Percentiles rank a stretch among this genome's conserved stretches.
Evolutionary conservation across 1,140 invertebrate genomes (phyloP).

Genomic region (Theocolax elegans): DNA sequence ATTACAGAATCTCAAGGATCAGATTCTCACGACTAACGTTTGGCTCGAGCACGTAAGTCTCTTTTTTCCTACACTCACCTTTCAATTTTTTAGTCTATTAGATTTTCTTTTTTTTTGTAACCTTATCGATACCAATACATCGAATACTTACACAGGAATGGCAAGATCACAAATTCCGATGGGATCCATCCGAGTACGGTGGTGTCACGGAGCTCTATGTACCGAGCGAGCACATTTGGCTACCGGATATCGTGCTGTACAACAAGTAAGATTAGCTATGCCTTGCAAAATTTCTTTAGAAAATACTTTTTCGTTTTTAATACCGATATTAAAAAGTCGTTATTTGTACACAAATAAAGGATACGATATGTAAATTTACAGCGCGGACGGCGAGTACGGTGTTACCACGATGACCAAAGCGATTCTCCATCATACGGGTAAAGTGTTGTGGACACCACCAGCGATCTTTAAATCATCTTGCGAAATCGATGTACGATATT

Average conservation of each 20-base stretch:
- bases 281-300: too few species aligned
- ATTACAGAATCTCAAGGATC: constrained; percentile 93
- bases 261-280: constrained; percentile 82
- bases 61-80: too few species aligned
- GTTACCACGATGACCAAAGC: constrained; percentile 98
- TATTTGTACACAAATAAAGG: too few species aligned
- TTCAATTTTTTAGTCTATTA: too few species aligned
- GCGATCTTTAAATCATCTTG: constrained; percentile 99
- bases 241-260: constrained; percentile 96
- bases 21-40: constrained; percentile 95
- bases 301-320: too few species aligned
- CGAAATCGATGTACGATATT: constrained; percentile 95
- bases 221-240: constrained; percentile 92
- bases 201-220: constrained; percentile 93
- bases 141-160: constrained; percentile 77
- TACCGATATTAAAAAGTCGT: too few species aligned
- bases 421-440: constrained; percentile 88
- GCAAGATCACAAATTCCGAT: constrained; percentile 96
- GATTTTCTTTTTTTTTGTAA: too few species aligned
- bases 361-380: constrained; percentile 56
- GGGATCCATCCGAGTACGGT: constrained; percentile 95
- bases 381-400: constrained; percentile 97
- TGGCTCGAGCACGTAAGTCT: constrained; percentile 93
- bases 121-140: neutral
- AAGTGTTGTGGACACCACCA: constrained; percentile 90